Percentiles rank a stretch among this genome's conserved stretches.
Evolutionary conservation across 2,113 vertebrate species (phyloP).

Genomic region (Speoplatyrhinus poulsoni): DNA sequence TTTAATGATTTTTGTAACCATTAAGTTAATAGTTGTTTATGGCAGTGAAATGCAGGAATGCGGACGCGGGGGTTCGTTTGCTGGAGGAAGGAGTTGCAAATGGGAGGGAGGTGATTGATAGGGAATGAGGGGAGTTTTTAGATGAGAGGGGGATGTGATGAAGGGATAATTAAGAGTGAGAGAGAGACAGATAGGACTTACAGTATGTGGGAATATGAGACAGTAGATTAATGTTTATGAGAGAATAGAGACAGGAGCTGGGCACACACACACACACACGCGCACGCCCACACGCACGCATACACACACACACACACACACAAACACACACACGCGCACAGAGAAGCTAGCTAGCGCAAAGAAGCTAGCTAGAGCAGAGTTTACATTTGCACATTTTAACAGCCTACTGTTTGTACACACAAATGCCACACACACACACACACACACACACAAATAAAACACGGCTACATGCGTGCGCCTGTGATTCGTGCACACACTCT

Average conservation of each 20-base stretch:
- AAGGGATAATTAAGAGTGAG: slow-evolving; percentile 36
- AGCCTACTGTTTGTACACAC: background rate
- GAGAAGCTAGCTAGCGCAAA: background rate
- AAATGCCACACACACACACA: background rate
- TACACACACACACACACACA: slow-evolving; percentile 14
- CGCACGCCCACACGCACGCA: background rate
- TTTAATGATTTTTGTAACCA: slow-evolving; percentile 80
- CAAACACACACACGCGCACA: slow-evolving; percentile 27
- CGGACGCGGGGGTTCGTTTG: slow-evolving; percentile 16
- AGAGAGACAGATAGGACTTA: slow-evolving; percentile 23
- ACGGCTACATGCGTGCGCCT: too few species aligned
- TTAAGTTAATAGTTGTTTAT: slow-evolving; percentile 84
- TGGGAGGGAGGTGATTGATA: slow-evolving; percentile 27
- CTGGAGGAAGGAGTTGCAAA: slow-evolving; percentile 25
- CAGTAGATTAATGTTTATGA: slow-evolving; percentile 55
- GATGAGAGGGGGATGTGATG: slow-evolving; percentile 1
- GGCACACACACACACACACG: slow-evolving; percentile 38
- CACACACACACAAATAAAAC: background rate
- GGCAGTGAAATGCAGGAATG: slow-evolving; percentile 82
- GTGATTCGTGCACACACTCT: background rate
- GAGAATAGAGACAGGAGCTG: slow-evolving; percentile 52
- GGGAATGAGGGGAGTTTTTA: slow-evolving; percentile 28
- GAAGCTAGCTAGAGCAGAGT: background rate
- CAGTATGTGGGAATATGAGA: slow-evolving; percentile 60
- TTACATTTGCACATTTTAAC: background rate